These are phyloP conservation scores for Oophaga pumilio DNA, from an alignment of 2,113 vertebrate genomes.

Conservation along the genomic window DNA sequence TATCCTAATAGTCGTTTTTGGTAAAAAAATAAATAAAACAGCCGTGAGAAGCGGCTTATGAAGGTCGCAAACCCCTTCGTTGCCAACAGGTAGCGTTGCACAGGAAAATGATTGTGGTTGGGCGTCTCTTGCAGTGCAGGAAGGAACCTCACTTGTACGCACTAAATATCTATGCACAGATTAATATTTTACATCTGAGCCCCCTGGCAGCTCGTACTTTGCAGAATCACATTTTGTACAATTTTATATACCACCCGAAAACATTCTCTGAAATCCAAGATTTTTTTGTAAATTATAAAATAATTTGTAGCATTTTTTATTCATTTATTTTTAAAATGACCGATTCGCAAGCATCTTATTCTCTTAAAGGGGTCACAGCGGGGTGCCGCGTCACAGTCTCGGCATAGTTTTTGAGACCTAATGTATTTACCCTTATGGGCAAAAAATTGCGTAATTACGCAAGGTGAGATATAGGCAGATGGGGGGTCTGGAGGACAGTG, in stretches of 20 bases:
- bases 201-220: not conserved
- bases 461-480: not conserved
- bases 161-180: conserved; percentile 2
- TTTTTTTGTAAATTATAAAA: not conserved
- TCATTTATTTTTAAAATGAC: not conserved
- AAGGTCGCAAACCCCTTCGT: conserved; percentile 22
- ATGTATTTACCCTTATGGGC: not conserved
- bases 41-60: not conserved
- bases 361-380: not conserved
- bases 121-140: not conserved
- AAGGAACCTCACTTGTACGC: conserved; percentile 26
- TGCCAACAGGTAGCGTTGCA: conserved; percentile 14
- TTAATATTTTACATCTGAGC: conserved; percentile 3
- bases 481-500: not conserved
- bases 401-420: not conserved
- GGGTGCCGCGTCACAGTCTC: not conserved
- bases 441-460: too few relatives aligned
- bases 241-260: not conserved
- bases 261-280: not conserved
- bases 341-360: not conserved
- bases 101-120: conserved; percentile 34
- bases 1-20: not conserved
- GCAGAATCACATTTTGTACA: not conserved
- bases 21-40: not conserved
- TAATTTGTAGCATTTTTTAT: not conserved